Base-by-base conservation (phyloP, 2,797 vertebrate genomes). In the Galaxias olidus region DNA sequence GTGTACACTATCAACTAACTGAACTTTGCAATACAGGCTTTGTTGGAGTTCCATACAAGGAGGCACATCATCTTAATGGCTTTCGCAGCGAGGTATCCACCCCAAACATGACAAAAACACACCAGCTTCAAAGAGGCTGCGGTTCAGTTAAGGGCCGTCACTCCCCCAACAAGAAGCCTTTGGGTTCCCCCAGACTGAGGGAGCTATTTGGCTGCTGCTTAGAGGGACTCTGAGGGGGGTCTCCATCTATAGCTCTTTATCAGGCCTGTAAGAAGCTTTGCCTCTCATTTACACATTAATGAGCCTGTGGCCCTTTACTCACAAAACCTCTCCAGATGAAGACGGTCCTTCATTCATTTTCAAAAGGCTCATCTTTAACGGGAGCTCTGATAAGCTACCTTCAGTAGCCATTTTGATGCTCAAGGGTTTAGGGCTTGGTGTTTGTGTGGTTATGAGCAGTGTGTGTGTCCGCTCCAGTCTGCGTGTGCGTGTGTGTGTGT, bases 281-380 rank as follows among this genome's bases (percentile, higher is more conserved):
- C 74, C 87, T 86, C 83, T 77, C 82, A 88, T 88, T 89, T 89
- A 84, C 85, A 87, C 82, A 81, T 83, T 89, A 87, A 90, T 84
- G 82, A 84, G 82, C 73, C 62, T 87, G 83, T 82, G 86, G 86
- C 79, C 84, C 76, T 88, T 84, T 83, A 83, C 83, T 87, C 82
- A 81, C 77, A 69, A 79, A 80, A 82, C 74, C 71, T 62, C 74
- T 83, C 72, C 70, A 77, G 76, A 66, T n/a, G 49, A 72, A 65
- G 59, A 86, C 80, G 82, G 77, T 63, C 71, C 63, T 68, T 17
- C 52, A 50, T 59, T 59, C 61, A 65, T 19, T 53, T 57, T 61
- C 48, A 46, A 57, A 58, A 56, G 75, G 12, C 59, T 53, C 68
- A 78, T 80, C 58, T 62, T 0, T 19, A 43, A 3, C 66, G 30